Base-by-base conservation (phyloP, 2,888 invertebrate species). In the Lottia gigantea region DNA sequence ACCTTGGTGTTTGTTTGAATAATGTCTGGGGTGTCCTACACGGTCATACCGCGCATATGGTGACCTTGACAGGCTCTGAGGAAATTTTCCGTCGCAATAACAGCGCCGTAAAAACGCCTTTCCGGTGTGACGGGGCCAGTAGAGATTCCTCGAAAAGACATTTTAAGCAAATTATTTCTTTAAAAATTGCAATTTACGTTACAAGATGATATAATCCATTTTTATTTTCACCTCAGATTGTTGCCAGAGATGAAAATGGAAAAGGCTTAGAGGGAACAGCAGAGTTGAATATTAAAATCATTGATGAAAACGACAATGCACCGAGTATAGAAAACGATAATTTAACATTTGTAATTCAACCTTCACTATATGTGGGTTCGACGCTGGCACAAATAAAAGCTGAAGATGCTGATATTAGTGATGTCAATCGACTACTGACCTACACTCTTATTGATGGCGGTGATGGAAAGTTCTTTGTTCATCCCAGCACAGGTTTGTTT, bases 361-460 rank as follows among this genome's bases (percentile, higher is more conserved):
- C 71, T 0, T 40, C 49, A 46, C 64, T 66, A 12, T 46, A 49
- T 19, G 46, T 69, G 15, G 75, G 75, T 25, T 66, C 71, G 2
- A 61, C 45, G 26, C 61, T 75, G 1, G 66, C 67, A 12, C 68
- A 55, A 15, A 66, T 75, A 11, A 23, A 66, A n/a, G 75, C 75
- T 3, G 31, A 26, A 15, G 75, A 75, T 49, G 66, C 26, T 4
- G 75, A 75, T 46, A 25, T 45, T 7, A 66, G 71, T 16, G 45
- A 62, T 12, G 62, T 71, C 61, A 78, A 77, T 67, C 73, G 73
- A 40, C 63, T 69, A 40, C 64, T 78, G 14, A 74, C 77, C 55
- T 77, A 74, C 66, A 62, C 76, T 4, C 72, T 78, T 2, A 72
- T 62, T 40, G 55, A 62, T n/a, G 75, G 75, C 4, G 75, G 75